These are phyloP conservation scores for Piprites chloris DNA, from an alignment of 2,113 vertebrate species.

Conservation along the genomic window DNA sequence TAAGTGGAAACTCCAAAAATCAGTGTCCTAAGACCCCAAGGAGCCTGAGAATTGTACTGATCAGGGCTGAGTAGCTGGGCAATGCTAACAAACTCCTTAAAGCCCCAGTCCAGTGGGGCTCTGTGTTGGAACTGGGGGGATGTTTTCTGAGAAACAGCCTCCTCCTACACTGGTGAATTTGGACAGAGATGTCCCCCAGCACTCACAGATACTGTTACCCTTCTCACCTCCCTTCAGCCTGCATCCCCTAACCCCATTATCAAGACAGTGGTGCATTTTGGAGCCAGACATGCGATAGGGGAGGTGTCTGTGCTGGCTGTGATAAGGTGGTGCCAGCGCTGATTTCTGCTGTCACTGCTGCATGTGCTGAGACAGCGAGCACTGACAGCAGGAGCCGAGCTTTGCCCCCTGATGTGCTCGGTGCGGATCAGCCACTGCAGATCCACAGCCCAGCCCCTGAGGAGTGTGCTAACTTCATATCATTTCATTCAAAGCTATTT, in stretches of 20 bases:
- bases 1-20: neutral
- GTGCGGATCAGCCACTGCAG: neutral
- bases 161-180: neutral
- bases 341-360: neutral
- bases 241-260: neutral
- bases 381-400: neutral
- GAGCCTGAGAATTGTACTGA: neutral
- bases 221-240: neutral
- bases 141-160: neutral
- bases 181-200: neutral
- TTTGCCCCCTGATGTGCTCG: neutral
- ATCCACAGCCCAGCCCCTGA: neutral
- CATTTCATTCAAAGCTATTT: neutral
- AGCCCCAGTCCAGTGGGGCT: neutral
- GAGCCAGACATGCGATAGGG: neutral
- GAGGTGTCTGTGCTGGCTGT: neutral
- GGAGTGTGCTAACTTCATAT: neutral
- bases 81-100: neutral
- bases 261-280: neutral
- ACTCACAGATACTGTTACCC: neutral
- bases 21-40: neutral
- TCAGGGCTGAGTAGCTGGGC: neutral
- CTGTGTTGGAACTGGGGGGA: neutral
- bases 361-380: accelerated
- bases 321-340: neutral